Percentiles rank a stretch among this genome's conserved stretches.
phyloP scores from a whole-genome alignment of 35 echinoderm and acorn worm species.

The Holothuria glaberrima region DNA sequence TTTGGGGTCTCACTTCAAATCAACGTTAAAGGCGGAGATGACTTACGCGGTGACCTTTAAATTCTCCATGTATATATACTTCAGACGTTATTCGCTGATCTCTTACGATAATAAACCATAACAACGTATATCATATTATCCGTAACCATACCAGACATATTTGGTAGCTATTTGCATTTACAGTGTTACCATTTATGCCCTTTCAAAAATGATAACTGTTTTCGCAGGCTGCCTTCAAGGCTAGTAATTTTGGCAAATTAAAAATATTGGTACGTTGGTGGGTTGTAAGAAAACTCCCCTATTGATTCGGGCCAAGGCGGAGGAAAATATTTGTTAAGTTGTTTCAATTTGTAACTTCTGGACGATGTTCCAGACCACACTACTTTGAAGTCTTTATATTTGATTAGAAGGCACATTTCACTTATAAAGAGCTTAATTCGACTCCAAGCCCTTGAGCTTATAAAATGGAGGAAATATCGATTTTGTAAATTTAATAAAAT shows the following conservation, averaged over 20 bases:
- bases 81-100: not conserved
- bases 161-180: not conserved
- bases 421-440: conserved; percentile 11
- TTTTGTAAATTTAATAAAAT: not conserved
- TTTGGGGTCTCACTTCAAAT: too few species aligned
- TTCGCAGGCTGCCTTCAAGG: conserved; percentile 28
- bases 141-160: conserved; percentile 30
- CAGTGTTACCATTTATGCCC: conserved; percentile 15
- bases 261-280: not conserved
- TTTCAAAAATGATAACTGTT: conserved; percentile 41
- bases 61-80: too few species aligned
- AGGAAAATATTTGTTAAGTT: conserved; percentile 6
- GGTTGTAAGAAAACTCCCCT: not conserved
- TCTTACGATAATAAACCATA: conserved; percentile 21
- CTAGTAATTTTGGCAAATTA: conserved; percentile 41
- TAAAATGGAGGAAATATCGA: conserved; percentile 46
- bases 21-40: too few species aligned
- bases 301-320: not conserved
- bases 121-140: conserved; percentile 22
- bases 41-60: too few species aligned
- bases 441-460: conserved; percentile 26
- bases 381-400: conserved; percentile 3
- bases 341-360: conserved; percentile 24
- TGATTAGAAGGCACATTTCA: not conserved
- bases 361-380: not conserved